Evolutionary conservation across 2,888 invertebrate species (phyloP).

Genomic region (Diarsia rubi): DNA sequence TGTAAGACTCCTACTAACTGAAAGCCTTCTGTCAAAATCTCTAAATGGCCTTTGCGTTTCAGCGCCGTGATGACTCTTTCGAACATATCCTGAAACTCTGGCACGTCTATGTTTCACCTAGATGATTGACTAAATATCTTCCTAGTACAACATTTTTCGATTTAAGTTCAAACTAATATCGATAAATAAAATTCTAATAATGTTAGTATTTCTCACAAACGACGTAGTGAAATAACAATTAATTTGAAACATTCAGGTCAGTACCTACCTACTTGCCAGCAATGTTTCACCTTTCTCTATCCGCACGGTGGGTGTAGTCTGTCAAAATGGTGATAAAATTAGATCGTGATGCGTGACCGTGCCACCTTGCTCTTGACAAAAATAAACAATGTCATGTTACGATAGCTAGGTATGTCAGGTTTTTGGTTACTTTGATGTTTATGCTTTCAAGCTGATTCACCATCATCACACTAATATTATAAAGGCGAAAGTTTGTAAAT

Average conservation of each 20-base stretch:
- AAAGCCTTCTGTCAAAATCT: no score
- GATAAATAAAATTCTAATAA: not conserved
- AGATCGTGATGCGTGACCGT: constrained; percentile 41
- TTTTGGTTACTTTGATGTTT: not conserved
- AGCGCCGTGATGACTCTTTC: no score
- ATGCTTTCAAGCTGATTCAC: not conserved
- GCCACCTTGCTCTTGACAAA: constrained; percentile 50
- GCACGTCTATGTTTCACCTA: not conserved
- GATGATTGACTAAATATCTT: not conserved
- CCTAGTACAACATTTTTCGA: not conserved
- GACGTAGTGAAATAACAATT: constrained; percentile 5
- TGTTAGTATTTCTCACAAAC: constrained; percentile 2
- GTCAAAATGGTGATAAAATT: constrained; percentile 60
- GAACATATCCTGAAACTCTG: no score
- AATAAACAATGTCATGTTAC: constrained; percentile 45
- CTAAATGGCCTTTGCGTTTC: no score
- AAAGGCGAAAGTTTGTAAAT: no score
- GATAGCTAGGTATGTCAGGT: constrained; percentile 1
- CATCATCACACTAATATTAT: no score
- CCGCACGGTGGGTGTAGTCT: constrained; percentile 51
- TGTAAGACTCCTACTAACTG: no score
- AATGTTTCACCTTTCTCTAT: constrained; percentile 42
- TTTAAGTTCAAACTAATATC: not conserved
- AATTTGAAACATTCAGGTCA: constrained; percentile 13
- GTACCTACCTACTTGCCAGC: constrained; percentile 37